phyloP scores from a whole-genome alignment of 2,113 vertebrate species.

The Rhabdomys dilectus region DNA sequence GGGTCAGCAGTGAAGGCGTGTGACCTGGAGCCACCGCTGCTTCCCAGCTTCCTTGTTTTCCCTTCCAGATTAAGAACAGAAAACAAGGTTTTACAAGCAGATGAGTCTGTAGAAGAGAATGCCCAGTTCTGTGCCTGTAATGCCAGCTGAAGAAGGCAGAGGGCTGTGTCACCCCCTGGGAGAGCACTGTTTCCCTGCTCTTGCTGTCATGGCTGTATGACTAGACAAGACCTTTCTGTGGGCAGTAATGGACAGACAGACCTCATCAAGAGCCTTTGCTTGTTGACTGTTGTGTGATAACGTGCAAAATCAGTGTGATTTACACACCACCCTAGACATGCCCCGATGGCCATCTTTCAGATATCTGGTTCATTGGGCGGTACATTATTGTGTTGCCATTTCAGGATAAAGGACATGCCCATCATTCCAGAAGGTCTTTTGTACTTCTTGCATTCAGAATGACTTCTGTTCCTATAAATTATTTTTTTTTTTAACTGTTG shows the following conservation, averaged over 20 bases:
- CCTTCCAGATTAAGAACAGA: conserved; percentile 1
- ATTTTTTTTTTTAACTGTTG: neutral
- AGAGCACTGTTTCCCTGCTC: neutral
- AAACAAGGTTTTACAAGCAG: neutral
- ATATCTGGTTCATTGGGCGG: neutral
- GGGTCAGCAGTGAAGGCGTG: neutral
- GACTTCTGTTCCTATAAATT: neutral
- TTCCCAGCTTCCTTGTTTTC: neutral
- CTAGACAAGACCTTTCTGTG: neutral
- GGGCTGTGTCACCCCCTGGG: neutral
- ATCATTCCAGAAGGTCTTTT: neutral
- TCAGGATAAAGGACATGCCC: neutral
- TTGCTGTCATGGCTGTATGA: neutral
- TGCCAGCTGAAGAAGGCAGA: neutral
- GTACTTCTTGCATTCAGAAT: neutral
- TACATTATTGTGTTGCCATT: neutral
- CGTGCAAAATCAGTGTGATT: neutral
- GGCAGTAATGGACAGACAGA: neutral
- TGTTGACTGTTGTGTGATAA: neutral
- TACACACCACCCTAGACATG: neutral
- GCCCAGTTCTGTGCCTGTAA: neutral
- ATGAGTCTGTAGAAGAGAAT: neutral
- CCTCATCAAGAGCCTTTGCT: neutral
- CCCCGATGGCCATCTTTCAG: neutral
- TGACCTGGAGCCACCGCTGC: neutral